Base-by-base conservation (phyloP, 2,888 invertebrate species). In the Heteropelma amictum region DNA sequence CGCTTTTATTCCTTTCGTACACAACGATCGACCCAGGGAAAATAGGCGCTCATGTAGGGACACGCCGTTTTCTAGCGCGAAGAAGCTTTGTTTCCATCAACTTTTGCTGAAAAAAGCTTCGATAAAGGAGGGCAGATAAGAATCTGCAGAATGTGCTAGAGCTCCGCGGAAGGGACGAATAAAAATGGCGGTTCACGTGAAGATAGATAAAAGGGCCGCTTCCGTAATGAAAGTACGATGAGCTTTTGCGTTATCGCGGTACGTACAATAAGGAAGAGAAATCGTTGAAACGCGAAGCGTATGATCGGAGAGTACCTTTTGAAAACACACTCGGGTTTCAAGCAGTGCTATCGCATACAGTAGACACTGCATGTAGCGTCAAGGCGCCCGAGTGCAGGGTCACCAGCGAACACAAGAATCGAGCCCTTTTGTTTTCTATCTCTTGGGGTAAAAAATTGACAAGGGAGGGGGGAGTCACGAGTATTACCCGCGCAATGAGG, bases 321-420 rank as follows among this genome's bases (percentile, higher is more conserved):
- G 35, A 23, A 40, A 40, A 40, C 14, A 14, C n/a, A 28, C 28
- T 33, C 51, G 51, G 63, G 65, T 49, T 30, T 47, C 12, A n/a
- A 14, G 42, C 10, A 19, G 26, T 7, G 38, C 53, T 56, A 49
- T 38, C 12, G 30, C 28, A 53, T 47, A 38, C 40, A 42, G 60
- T 40, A 30, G 51, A 51, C 30, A 49, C 49, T 35, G 49, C 49
- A 49, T 28, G 51, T 49, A 60, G 58, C 42, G 45, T 38, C 30
- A 28, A 60, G 58, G 28, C 12, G n/a, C n/a, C n/a, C n/a, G 58
- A 38, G 28, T 19, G 70, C 33, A 65, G 45, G 51, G 42, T 51
- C 72, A 72, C 42, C 60, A 53, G 60, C 60, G 60, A 58, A 68
- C 53, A 54, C 42, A 33, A 38, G 65, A 72, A 72, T 72, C 72